Conservation (phyloP, 2,797 vertebrate genomes). For the Synanceia verrucosa region DNA sequence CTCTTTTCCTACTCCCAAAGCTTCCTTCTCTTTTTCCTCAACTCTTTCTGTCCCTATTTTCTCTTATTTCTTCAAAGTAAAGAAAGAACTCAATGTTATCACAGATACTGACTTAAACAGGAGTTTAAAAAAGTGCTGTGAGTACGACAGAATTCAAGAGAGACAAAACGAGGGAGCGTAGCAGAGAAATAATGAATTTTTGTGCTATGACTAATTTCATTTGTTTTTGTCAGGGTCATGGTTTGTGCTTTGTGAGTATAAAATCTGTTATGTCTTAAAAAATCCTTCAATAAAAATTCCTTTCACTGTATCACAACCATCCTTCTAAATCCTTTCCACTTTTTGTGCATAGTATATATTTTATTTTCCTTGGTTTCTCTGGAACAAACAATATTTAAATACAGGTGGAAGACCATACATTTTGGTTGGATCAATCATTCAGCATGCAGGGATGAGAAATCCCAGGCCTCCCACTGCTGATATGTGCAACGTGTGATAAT, state of each 20-base stretch:
- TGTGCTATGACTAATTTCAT: background rate
- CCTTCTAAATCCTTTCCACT: background rate
- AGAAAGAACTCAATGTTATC: conserved; percentile 14
- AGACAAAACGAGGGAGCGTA: background rate
- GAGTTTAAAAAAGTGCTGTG: background rate
- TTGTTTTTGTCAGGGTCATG: background rate
- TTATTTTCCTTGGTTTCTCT: conserved; percentile 11
- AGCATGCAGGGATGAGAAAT: conserved; percentile 1
- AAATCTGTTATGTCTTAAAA: background rate
- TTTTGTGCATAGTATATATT: background rate
- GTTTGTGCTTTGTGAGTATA: background rate
- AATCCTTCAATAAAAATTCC: too few species aligned
- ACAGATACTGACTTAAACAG: background rate
- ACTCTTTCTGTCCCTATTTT: conserved; percentile 10
- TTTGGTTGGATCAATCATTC: conserved; percentile 34
- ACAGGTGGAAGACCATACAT: conserved; percentile 29
- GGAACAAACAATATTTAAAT: conserved; percentile 16
- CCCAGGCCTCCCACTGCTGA: conserved; percentile 5
- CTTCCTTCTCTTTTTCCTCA: conserved; percentile 12
- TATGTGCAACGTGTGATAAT: conserved; percentile 35
- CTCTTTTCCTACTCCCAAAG: conserved; percentile 20
- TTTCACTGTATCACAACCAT: too few species aligned
- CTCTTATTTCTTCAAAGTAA: background rate
- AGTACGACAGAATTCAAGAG: background rate
- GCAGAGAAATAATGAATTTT: background rate